phyloP scores from a whole-genome alignment of 2,888 invertebrate species.

The Dryomyza anilis region DNA sequence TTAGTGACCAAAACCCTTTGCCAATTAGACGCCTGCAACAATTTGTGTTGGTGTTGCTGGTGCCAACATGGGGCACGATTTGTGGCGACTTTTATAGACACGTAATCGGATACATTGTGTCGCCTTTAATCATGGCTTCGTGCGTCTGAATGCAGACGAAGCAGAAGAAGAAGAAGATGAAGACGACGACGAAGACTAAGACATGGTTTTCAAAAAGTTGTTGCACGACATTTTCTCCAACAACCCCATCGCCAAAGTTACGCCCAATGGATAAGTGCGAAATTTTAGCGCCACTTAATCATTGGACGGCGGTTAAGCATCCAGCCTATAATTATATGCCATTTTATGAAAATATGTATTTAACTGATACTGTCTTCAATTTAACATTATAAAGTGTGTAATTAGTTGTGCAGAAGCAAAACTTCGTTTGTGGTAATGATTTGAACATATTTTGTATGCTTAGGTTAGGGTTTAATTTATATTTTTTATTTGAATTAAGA shows the following conservation, averaged over 20 bases:
- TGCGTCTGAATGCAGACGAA: constrained; percentile 8
- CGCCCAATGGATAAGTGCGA: not conserved
- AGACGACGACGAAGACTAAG: not conserved
- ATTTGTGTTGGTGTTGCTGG: no score
- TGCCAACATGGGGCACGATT: not conserved
- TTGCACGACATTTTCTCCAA: no score
- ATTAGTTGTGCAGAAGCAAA: not conserved
- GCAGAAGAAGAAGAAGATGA: no score
- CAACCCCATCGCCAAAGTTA: no score
- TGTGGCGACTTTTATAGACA: constrained; percentile 40
- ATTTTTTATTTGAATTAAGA: no score
- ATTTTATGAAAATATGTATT: constrained; percentile 5
- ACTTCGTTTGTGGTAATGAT: no score
- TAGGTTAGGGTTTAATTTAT: no score
- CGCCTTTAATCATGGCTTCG: constrained; percentile 42
- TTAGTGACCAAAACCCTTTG: no score
- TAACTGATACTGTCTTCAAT: no score
- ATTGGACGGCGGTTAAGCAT: not conserved
- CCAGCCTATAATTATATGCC: constrained; percentile 18
- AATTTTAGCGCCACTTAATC: constrained; percentile 7
- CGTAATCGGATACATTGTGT: constrained; percentile 51
- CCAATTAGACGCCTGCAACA: no score
- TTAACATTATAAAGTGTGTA: no score
- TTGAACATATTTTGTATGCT: no score
- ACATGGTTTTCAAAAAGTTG: not conserved